Conservation (phyloP, 2,113 vertebrate species). For the Kryptolebias marmoratus region DNA sequence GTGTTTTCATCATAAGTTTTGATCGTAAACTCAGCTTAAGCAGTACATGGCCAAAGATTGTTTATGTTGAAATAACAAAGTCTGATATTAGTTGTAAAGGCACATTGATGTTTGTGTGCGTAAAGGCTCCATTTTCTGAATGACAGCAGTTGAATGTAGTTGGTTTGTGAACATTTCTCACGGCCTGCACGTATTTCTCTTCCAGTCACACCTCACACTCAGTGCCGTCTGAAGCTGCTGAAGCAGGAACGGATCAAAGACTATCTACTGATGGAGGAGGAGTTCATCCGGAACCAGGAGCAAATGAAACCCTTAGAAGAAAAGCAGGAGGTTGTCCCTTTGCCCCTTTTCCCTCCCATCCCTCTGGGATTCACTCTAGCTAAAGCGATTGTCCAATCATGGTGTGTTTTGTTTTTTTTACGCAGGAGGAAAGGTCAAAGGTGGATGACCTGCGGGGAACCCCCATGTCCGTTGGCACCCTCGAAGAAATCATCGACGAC, state of each 20-base stretch:
- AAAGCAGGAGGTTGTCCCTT: slow-evolving; percentile 90
- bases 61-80: too few species aligned
- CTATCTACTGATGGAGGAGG: slow-evolving; percentile 97
- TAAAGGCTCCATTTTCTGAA: too few species aligned
- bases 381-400: background rate
- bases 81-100: too few species aligned
- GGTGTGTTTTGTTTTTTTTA: background rate
- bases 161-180: too few species aligned
- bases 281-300: slow-evolving; percentile 98
- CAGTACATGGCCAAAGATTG: too few species aligned
- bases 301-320: slow-evolving; percentile 99
- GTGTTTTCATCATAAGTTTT: too few species aligned
- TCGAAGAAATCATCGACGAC: slow-evolving; percentile 99
- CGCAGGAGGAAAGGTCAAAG: slow-evolving; percentile 96
- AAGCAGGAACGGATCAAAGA: slow-evolving; percentile 98
- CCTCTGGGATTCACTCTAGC: background rate
- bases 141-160: too few species aligned
- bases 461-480: slow-evolving; percentile 96
- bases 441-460: slow-evolving; percentile 97
- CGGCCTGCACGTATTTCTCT: background rate
- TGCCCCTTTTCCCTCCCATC: background rate
- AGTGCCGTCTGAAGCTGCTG: slow-evolving; percentile 94
- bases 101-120: too few species aligned
- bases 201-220: slow-evolving; percentile 96
- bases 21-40: too few species aligned